Base-by-base conservation (phyloP, 2,888 invertebrate genomes). In the Drosophila subquinaria region DNA sequence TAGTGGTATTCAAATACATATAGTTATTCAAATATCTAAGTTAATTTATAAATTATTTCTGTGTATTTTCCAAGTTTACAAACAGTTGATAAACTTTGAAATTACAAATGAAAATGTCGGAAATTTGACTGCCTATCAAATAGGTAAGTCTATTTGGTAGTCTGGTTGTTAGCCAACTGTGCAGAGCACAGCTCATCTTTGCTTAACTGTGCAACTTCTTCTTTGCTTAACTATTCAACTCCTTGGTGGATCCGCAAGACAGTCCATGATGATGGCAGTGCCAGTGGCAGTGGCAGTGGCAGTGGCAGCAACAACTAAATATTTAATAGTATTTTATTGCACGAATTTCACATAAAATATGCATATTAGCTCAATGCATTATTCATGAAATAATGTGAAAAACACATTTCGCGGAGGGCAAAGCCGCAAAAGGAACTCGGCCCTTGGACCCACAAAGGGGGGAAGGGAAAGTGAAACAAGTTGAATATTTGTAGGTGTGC, bases 251-350 rank as follows among this genome's bases (percentile, higher is more conserved):
- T 65, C 47, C 59, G 38, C 51, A 56, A 56, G 64, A 45, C 47
- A 55, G 57, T 38, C 67, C 50, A 59, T 57, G 51, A 11, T 71
- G 71, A 62, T 71, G 76, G 76, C 55, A 55, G 60, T 8, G n/a
- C 40, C 30, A 40, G 5, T 4, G 27, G 43, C 55, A 30, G 17
- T 33, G 51, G 55, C 57, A 62, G 40, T 33, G 60, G 55, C 57
- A 62, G 40, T 33, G 60, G 59, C 67, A 72, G 63, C 75, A 81
- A 84, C 83, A 91, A 91, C 90, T 91, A 91, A 92, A 91, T 91
- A 91, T 92, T 91, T 91, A 91, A 92, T 92, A 91, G 90, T 90
- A 92, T 92, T 91, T 91, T 91, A 91, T 92, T 92, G 90, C 91
- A 92, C 88, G 91, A 91, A 91, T 87, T 91, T 90, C 89, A 90